Conservation (phyloP, 1,140 invertebrate genomes). For the Mya arenaria region DNA sequence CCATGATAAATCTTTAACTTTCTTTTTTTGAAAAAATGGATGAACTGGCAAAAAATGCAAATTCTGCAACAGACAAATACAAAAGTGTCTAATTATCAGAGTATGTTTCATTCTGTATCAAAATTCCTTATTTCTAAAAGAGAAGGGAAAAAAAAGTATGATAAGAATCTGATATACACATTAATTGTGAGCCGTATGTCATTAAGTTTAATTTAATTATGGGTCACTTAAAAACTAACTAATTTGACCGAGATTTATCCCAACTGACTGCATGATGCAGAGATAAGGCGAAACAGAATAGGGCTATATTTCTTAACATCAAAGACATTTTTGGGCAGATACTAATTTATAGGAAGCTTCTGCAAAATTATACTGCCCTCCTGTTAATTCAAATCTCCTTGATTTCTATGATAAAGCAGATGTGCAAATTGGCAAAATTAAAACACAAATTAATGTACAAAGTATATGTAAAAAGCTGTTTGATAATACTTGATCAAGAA, state of each 20-base stretch:
- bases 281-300: constrained; percentile 47
- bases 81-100: no score
- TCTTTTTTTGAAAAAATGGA: no score
- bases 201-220: no score
- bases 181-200: no score
- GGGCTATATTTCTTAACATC: constrained; percentile 39
- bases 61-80: no score
- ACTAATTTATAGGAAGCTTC: constrained; percentile 39
- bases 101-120: no score
- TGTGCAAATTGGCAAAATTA: constrained; percentile 45
- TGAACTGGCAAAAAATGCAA: no score
- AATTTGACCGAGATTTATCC: constrained; percentile 23
- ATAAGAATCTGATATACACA: no score
- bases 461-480: not conserved
- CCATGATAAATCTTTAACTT: no score
- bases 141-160: no score
- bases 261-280: not conserved
- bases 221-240: constrained; percentile 31
- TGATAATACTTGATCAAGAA: constrained; percentile 32
- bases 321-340: constrained; percentile 8
- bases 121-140: no score
- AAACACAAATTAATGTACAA: constrained; percentile 30
- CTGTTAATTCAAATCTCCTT: constrained; percentile 10
- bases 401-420: not conserved
- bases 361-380: constrained; percentile 27